These are phyloP conservation scores for Meandrina meandrites DNA, from an alignment of 92 coral and sea anemone genomes.

Conservation along the genomic window DNA sequence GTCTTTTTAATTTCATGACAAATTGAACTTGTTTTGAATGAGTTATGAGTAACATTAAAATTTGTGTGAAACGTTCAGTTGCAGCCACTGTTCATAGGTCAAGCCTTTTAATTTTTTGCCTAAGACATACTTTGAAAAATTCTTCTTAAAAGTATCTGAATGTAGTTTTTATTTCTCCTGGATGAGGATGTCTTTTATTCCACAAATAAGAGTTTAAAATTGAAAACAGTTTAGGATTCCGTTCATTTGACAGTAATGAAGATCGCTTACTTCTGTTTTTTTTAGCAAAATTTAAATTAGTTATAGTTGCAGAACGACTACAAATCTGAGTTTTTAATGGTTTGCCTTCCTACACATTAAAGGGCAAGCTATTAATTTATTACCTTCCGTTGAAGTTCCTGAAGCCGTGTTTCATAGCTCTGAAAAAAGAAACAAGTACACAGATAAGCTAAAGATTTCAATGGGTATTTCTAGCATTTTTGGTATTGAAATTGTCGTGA, in stretches of 20 bases:
- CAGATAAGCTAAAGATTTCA: background rate
- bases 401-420: slow-evolving; percentile 85
- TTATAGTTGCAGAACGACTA: too few relatives aligned
- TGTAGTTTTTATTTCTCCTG: background rate
- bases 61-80: background rate
- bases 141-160: background rate
- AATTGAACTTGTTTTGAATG: background rate
- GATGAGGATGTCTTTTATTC: background rate
- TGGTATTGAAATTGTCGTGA: too few relatives aligned
- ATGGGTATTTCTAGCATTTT: too few relatives aligned
- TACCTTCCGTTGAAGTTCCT: slow-evolving; percentile 91
- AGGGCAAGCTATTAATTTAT: background rate
- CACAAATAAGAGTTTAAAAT: background rate
- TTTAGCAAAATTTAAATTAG: too few relatives aligned
- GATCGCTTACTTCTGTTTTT: too few relatives aligned
- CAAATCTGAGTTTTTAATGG: too few relatives aligned
- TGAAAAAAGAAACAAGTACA: slow-evolving; percentile 22
- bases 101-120: background rate
- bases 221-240: background rate
- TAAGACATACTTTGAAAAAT: too few relatives aligned
- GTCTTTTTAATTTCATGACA: background rate
- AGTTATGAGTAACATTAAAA: background rate
- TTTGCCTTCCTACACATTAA: background rate
- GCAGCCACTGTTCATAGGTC: background rate
- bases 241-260: background rate